Evolutionary conservation across 2,888 invertebrate species (phyloP).

Genomic region (Noctua comes): DNA sequence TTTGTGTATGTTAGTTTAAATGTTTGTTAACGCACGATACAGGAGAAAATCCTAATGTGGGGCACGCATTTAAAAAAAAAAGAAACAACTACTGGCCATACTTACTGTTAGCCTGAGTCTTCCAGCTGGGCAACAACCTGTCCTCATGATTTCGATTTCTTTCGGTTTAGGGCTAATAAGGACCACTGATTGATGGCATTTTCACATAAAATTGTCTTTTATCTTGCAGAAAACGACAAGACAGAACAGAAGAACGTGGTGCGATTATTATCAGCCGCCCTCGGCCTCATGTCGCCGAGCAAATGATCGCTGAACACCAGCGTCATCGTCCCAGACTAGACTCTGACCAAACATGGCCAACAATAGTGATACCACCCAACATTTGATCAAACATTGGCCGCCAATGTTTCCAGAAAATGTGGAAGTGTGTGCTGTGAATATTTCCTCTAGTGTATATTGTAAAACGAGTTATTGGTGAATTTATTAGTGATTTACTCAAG

Average conservation of each 20-base stretch:
- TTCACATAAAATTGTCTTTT: neutral
- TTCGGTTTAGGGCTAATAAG: no score
- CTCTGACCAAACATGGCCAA: constrained; percentile 38
- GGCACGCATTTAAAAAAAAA: no score
- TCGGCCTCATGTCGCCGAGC: constrained; percentile 91
- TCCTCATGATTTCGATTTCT: no score
- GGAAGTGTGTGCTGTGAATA: constrained; percentile 59
- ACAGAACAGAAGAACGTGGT: constrained; percentile 95
- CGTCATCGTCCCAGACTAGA: constrained; percentile 10
- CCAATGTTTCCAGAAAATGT: constrained; percentile 40
- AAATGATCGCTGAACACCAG: constrained; percentile 78
- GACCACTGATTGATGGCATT: no score
- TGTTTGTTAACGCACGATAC: no score
- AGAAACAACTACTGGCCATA: no score
- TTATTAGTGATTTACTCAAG: constrained; percentile 47
- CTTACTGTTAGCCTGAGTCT: no score
- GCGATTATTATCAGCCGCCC: constrained; percentile 94
- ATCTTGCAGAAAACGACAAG: constrained; percentile 92
- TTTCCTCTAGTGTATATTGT: constrained; percentile 57
- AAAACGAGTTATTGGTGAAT: constrained; percentile 39
- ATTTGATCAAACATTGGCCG: constrained; percentile 42
- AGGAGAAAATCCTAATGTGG: no score
- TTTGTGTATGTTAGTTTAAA: no score
- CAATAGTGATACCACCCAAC: constrained; percentile 57
- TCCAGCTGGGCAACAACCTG: no score